Evolutionary conservation across 2,113 vertebrate genomes (phyloP), one percentile per base, ranked within the genome.

Genomic region (Poeciliopsis turrubarensis): DNA sequence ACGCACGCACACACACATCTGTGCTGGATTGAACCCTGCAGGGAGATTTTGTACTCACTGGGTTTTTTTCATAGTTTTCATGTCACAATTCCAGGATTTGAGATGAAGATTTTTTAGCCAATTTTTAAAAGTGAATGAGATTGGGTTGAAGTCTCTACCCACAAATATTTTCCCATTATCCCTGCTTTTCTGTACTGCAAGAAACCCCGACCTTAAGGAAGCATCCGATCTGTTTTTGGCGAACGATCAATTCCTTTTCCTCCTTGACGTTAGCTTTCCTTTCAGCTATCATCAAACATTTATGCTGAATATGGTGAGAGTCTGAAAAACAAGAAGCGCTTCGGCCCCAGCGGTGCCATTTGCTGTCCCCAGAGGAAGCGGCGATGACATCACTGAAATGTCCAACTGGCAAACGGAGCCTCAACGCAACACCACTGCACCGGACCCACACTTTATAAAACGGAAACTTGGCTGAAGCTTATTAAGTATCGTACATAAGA

Each of bases 231-330:
- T 54, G 30, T 65, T 73, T 77, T 67, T 0, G 15, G 13, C 54
- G 25, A 44, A 66, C 13, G 60, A 29, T 60, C 11, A 13, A 19
- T 71, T 70, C 22, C 77, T 4, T 30, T 67, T 3, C 37, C 25
- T 57, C n/a, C 25, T 15, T 54, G 44, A 10, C 30, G 12, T 65
- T 29, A 47, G 29, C 65, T 72, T 54, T 7, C 61, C 74, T 25
- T 32, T 62, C 62, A 60, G 62, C 61, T 14, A 17, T 73, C 65
- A 77, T 60, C 32, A 68, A 73, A 65, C 68, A 61, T 75, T 60
- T 37, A 72, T 61, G 13, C 22, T 6, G 60, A 72, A 39, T 61
- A 13, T 65, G 26, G 39, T 63, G 27, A 0, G 19, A 70, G n/a
- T 26, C 60, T 75, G 19, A 75, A 65, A 85, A 60, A 41, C 39